Evolutionary conservation across 2,888 invertebrate genomes (phyloP).

Genomic region (Ischnura elegans): DNA sequence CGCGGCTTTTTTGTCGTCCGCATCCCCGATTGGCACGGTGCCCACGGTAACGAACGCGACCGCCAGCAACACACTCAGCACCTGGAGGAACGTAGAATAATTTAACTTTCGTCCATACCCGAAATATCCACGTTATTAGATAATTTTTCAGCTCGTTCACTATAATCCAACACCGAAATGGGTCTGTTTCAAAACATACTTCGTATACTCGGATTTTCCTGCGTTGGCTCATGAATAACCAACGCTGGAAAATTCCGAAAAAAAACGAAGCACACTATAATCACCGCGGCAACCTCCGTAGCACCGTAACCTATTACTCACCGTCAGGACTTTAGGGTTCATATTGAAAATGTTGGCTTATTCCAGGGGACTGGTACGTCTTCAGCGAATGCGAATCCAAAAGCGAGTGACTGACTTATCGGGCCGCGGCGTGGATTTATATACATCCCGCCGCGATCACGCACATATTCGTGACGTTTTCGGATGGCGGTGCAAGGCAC

Average conservation of each 20-base stretch:
- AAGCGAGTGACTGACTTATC: not conserved
- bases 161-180: not conserved
- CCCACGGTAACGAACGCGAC: constrained; percentile 9
- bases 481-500: constrained; percentile 26
- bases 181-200: too few species aligned
- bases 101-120: not conserved
- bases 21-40: not conserved
- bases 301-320: too few species aligned
- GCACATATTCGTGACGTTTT: not conserved
- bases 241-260: too few species aligned
- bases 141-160: not conserved
- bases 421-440: not conserved
- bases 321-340: not conserved
- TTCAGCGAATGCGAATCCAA: not conserved
- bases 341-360: not conserved
- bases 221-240: too few species aligned
- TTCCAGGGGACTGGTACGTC: not conserved
- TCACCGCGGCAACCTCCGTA: too few species aligned
- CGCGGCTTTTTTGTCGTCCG: not conserved
- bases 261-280: too few species aligned
- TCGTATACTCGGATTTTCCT: too few species aligned
- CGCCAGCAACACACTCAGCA: constrained; percentile 13
- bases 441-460: not conserved
- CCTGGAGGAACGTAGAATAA: constrained; percentile 12
- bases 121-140: not conserved